Conservation (phyloP, 2,888 invertebrate genomes). For the Sturmia bella region DNA sequence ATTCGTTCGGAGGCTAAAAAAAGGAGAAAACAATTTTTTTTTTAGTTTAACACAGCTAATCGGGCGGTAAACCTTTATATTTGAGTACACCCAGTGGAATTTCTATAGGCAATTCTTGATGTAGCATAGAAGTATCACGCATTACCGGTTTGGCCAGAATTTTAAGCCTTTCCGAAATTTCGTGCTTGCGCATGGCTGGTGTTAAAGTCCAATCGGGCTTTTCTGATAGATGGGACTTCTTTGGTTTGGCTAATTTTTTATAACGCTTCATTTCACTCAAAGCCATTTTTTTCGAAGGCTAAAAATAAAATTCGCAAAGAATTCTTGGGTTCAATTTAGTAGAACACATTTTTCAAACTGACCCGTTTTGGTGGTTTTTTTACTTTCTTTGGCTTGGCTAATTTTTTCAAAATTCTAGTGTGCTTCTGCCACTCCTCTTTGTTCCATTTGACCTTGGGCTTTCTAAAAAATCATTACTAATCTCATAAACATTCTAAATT, state of each 20-base stretch:
- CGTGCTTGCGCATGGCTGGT: slow-evolving; percentile 66
- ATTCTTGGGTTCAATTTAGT: neutral
- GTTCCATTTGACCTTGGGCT: slow-evolving; percentile 72
- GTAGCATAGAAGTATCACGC: slow-evolving; percentile 50
- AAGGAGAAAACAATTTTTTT: neutral
- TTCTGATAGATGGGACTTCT: slow-evolving; percentile 51
- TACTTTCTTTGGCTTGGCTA: slow-evolving; percentile 76
- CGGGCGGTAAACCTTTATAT: slow-evolving; percentile 73
- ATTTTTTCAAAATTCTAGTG: slow-evolving; percentile 72
- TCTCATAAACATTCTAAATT: neutral
- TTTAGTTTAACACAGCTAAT: neutral
- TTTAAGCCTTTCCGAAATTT: slow-evolving; percentile 62
- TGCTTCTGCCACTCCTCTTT: slow-evolving; percentile 75
- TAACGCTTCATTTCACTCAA: slow-evolving; percentile 72
- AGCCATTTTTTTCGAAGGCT: slow-evolving; percentile 60
- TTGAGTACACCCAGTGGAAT: slow-evolving; percentile 72
- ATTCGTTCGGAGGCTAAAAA: slow-evolving; percentile 75
- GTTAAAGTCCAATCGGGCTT: slow-evolving; percentile 74
- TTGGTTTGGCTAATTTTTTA: slow-evolving; percentile 74
- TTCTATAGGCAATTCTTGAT: slow-evolving; percentile 70
- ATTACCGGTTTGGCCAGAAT: slow-evolving; percentile 68
- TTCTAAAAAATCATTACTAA: slow-evolving; percentile 66
- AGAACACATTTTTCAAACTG: slow-evolving; percentile 35
- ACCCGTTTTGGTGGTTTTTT: slow-evolving; percentile 71
- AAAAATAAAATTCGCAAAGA: neutral